These are phyloP conservation scores for Drosophila quinaria DNA, from an alignment of 2,888 invertebrate genomes.

Conservation along the genomic window DNA sequence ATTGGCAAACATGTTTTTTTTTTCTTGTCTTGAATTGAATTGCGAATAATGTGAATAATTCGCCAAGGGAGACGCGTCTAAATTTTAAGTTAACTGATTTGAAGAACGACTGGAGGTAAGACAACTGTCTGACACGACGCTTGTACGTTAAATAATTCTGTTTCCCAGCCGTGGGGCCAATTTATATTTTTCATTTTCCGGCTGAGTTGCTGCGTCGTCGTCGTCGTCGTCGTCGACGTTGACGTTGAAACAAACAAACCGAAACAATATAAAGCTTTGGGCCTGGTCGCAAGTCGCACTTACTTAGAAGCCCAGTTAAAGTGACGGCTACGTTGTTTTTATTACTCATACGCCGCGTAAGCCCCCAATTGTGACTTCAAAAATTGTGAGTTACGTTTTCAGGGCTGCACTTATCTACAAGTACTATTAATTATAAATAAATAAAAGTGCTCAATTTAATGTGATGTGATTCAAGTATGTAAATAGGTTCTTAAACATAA, in stretches of 20 bases:
- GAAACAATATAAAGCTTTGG: conserved; percentile 66
- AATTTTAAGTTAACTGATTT: neutral
- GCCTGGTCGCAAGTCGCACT: conserved; percentile 51
- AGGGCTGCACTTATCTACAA: conserved; percentile 37
- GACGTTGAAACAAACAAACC: conserved; percentile 61
- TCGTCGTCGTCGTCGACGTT: conserved; percentile 38
- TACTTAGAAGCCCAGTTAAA: conserved; percentile 59
- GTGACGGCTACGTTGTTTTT: conserved; percentile 50
- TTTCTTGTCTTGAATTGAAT: conserved; percentile 16
- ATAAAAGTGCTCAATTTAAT: neutral
- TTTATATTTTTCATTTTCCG: conserved; percentile 84
- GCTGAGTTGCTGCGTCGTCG: conserved; percentile 78
- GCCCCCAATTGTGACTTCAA: conserved; percentile 12
- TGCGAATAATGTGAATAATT: conserved; percentile 20
- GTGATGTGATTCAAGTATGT: neutral
- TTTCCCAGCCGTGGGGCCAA: conserved; percentile 79
- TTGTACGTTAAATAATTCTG: conserved; percentile 79
- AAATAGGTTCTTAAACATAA: neutral
- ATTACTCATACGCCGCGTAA: conserved; percentile 76
- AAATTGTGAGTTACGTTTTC: conserved; percentile 32
- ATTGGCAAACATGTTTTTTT: conserved; percentile 46
- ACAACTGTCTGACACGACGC: conserved; percentile 67
- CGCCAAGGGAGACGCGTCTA: neutral
- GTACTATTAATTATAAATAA: neutral
- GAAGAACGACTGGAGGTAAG: conserved; percentile 30